Evolutionary conservation across 2,113 vertebrate genomes (phyloP).

Genomic region (Smithornis capensis): DNA sequence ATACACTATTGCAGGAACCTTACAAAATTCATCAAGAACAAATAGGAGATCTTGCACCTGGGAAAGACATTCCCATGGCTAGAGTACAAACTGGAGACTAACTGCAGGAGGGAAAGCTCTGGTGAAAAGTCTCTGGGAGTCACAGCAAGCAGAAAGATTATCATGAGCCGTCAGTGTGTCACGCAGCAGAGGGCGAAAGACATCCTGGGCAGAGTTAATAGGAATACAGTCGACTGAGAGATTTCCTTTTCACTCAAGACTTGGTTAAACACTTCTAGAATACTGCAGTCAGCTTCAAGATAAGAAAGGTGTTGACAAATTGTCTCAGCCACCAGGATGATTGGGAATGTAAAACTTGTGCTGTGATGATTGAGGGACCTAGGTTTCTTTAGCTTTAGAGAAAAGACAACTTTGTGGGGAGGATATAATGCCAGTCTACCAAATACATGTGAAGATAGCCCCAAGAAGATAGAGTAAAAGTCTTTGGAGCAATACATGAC

Average conservation of each 20-base stretch:
- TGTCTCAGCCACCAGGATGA: background rate
- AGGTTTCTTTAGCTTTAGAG: background rate
- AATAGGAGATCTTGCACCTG: background rate
- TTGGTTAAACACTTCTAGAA: background rate
- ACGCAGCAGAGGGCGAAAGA: background rate
- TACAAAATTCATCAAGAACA: background rate
- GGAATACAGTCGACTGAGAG: background rate
- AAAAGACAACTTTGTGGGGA: background rate
- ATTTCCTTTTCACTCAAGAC: background rate
- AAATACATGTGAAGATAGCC: background rate
- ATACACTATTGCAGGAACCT: background rate
- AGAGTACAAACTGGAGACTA: background rate
- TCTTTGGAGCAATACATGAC: background rate
- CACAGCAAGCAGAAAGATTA: background rate
- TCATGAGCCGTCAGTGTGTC: background rate
- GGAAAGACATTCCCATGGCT: background rate
- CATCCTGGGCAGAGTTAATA: background rate
- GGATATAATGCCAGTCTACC: background rate
- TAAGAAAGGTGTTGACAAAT: background rate
- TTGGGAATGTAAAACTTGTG: background rate
- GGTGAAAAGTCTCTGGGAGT: background rate
- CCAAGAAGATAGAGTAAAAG: background rate
- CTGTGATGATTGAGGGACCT: background rate
- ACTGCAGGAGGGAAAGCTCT: background rate
- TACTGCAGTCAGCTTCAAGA: background rate